phyloP scores from a whole-genome alignment of 1,140 invertebrate species.

The Pogonomyrmex barbatus region DNA sequence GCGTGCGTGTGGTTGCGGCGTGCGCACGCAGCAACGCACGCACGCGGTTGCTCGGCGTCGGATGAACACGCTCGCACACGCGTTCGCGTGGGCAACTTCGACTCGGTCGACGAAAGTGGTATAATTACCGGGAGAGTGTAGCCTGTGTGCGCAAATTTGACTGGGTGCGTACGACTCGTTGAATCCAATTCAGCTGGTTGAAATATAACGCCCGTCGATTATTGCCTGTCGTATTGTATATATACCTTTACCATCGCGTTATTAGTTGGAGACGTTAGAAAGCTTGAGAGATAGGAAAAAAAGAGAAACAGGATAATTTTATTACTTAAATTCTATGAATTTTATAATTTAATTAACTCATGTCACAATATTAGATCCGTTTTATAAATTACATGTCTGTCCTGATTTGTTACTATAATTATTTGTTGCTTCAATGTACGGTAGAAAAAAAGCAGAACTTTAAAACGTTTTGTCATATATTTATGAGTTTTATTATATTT shows the following conservation, averaged over 20 bases:
- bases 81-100: constrained; percentile 55
- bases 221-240: constrained; percentile 53
- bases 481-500: not conserved
- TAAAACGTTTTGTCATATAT: not conserved
- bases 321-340: constrained; percentile 5
- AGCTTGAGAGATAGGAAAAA: not conserved
- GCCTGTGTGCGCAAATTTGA: constrained; percentile 69
- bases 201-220: constrained; percentile 75
- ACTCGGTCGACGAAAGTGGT: constrained; percentile 68
- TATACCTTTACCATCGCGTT: not conserved
- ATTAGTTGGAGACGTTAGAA: not conserved
- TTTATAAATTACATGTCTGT: not conserved
- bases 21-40: not conserved
- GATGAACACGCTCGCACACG: constrained; percentile 21
- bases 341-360: constrained; percentile 14
- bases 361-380: not conserved
- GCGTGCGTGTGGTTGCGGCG: not conserved
- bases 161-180: constrained; percentile 70
- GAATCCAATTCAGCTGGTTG: constrained; percentile 74
- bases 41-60: not conserved
- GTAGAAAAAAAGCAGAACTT: not conserved
- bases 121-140: constrained; percentile 69
- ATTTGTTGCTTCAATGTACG: not conserved
- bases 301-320: not conserved
- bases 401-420: constrained; percentile 25